These are phyloP conservation scores for Thalassaphorura encarpata DNA, from an alignment of 1,140 invertebrate genomes.

Conservation along the genomic window DNA sequence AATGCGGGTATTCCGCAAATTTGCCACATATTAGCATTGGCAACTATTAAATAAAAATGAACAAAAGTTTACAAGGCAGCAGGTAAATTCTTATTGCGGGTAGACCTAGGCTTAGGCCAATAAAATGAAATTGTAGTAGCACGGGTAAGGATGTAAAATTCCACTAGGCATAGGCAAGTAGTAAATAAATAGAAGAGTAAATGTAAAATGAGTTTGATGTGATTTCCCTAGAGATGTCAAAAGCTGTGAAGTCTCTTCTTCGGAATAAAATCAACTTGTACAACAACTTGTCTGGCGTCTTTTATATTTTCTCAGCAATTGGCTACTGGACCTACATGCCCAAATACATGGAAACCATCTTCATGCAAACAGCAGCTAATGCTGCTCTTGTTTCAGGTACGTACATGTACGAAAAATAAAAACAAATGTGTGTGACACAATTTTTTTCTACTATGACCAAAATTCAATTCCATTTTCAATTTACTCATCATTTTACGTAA, in stretches of 20 bases:
- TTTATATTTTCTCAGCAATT: constrained; percentile 59
- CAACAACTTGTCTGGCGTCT: constrained; percentile 38
- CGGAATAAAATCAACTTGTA: constrained; percentile 31
- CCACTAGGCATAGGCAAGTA: not conserved
- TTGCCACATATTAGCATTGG: too few relatives aligned
- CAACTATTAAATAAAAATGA: too few relatives aligned
- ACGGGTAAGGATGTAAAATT: not conserved
- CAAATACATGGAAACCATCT: constrained; percentile 66
- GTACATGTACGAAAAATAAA: too few relatives aligned
- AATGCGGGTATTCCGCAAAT: too few relatives aligned
- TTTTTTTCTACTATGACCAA: too few relatives aligned
- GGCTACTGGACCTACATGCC: constrained; percentile 63
- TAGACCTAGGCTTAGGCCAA: too few relatives aligned
- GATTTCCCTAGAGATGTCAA: constrained; percentile 23
- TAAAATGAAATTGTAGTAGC: too few relatives aligned
- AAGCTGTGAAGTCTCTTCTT: constrained; percentile 21
- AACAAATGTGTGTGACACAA: too few relatives aligned
- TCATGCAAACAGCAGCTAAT: constrained; percentile 56
- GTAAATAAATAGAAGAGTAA: not conserved
- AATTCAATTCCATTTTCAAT: too few relatives aligned
- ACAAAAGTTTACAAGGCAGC: too few relatives aligned
- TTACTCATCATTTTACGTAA: too few relatives aligned
- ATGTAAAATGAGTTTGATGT: constrained; percentile 7
- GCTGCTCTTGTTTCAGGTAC: constrained; percentile 56
- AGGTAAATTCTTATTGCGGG: too few relatives aligned